phyloP scores from a whole-genome alignment of 2,797 vertebrate species.

The Mus caroli region DNA sequence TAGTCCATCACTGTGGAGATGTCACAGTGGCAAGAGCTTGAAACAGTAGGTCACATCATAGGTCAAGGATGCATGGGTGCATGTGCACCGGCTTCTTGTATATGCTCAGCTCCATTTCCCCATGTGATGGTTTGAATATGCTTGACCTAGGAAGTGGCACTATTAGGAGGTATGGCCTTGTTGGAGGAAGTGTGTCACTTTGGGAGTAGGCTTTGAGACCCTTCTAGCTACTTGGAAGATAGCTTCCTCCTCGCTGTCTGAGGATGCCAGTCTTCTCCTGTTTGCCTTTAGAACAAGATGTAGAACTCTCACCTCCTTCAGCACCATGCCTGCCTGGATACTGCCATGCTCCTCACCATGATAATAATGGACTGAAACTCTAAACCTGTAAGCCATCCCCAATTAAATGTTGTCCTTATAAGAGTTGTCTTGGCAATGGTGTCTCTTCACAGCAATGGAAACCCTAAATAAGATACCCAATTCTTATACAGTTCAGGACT shows the following conservation, averaged over 20 bases:
- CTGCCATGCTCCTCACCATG: not conserved
- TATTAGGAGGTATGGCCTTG: too few species aligned
- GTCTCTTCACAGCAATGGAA: not conserved
- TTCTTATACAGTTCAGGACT: not conserved
- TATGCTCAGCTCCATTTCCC: too few species aligned
- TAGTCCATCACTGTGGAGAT: too few species aligned
- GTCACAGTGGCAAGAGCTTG: too few species aligned
- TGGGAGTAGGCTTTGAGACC: too few species aligned
- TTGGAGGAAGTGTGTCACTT: too few species aligned
- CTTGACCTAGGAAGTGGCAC: too few species aligned
- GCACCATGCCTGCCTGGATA: not conserved
- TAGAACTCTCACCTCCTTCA: not conserved
- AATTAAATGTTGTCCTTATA: not conserved
- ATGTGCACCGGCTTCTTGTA: too few species aligned
- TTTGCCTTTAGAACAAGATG: not conserved
- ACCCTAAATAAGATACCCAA: not conserved
- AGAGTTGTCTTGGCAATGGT: not conserved
- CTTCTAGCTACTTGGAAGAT: too few species aligned
- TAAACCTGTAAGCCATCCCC: not conserved
- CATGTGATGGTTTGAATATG: too few species aligned
- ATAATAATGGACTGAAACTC: not conserved
- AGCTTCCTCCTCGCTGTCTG: not conserved
- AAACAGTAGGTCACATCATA: too few species aligned
- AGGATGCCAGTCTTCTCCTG: not conserved
- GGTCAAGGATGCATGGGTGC: too few species aligned